phyloP scores from a whole-genome alignment of 2,113 vertebrate species.

The Phainopepla nitens region DNA sequence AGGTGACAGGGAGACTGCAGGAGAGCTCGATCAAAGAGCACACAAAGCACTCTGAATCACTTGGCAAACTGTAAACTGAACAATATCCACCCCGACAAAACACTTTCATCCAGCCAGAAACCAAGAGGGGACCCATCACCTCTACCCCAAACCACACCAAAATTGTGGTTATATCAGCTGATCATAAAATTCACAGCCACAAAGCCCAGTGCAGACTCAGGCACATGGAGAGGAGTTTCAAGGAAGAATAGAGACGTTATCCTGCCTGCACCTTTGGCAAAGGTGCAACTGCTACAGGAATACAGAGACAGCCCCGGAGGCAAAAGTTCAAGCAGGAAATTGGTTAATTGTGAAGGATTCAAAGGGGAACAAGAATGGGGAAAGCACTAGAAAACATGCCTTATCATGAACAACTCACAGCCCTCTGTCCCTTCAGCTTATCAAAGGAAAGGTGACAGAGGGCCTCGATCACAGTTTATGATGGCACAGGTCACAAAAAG shows the following conservation, averaged over 20 bases:
- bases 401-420: neutral
- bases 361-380: neutral
- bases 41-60: neutral
- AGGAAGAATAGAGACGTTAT: neutral
- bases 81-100: neutral
- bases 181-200: neutral
- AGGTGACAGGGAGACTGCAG: neutral
- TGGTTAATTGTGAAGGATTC: neutral
- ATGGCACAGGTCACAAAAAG: neutral
- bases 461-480: neutral
- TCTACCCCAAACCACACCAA: neutral
- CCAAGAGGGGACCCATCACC: neutral
- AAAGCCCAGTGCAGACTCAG: neutral
- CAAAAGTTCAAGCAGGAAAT: conserved; percentile 5
- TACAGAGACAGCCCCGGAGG: neutral
- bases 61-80: neutral
- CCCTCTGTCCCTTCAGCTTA: neutral
- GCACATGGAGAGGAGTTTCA: neutral
- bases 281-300: neutral
- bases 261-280: neutral
- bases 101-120: neutral
- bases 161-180: neutral
- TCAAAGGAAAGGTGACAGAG: neutral
- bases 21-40: neutral
- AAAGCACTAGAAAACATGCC: neutral